These are phyloP conservation scores for Gopherus evgoodei DNA, from an alignment of 2,113 vertebrate species.

Conservation along the genomic window DNA sequence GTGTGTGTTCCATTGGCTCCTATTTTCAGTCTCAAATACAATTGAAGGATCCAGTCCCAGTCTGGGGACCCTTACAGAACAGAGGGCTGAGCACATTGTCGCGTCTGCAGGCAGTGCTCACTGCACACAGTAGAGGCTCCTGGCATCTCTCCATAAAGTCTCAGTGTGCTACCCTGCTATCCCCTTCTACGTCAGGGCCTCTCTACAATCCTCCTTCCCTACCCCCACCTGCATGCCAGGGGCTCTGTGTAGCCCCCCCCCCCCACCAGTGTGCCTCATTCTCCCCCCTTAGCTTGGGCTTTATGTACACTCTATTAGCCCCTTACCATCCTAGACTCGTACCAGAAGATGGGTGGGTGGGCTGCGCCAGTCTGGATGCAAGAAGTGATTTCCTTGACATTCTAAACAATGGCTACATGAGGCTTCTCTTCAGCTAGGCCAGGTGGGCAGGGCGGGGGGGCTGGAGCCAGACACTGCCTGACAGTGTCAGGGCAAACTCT, in stretches of 20 bases:
- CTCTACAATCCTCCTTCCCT: fast-evolving
- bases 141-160: neutral
- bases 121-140: neutral
- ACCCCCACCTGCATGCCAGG: fast-evolving
- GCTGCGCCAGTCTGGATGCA: neutral
- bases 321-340: neutral
- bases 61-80: fast-evolving
- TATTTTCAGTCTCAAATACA: neutral
- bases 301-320: neutral
- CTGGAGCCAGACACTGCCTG: constrained; percentile 66
- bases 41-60: fast-evolving
- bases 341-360: neutral
- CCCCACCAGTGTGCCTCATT: neutral
- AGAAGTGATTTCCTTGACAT: neutral
- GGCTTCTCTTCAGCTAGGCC: neutral
- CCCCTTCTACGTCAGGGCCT: neutral
- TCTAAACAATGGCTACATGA: neutral
- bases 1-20: neutral
- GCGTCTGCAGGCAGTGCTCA: neutral
- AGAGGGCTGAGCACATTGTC: neutral
- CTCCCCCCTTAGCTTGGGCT: neutral
- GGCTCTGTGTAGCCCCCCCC: neutral
- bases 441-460: neutral
- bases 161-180: neutral
- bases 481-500: constrained; percentile 69